These are phyloP conservation scores for Vombatus ursinus DNA, from an alignment of 2,113 vertebrate genomes.

Conservation along the genomic window DNA sequence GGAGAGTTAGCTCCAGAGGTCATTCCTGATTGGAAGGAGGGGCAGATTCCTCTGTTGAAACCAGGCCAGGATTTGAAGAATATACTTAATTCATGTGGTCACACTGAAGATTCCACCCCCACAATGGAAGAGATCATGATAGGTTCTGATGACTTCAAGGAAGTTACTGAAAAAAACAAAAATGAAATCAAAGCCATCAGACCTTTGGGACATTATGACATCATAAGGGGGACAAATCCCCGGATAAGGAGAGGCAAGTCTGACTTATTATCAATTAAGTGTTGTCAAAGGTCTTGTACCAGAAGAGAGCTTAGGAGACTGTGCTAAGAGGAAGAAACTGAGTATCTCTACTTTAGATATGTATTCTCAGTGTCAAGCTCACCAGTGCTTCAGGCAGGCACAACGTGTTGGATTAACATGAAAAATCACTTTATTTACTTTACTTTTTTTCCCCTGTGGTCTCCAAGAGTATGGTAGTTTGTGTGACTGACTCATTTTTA, in stretches of 20 bases:
- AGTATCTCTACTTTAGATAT: not conserved
- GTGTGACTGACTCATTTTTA: not conserved
- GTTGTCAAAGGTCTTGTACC: not conserved
- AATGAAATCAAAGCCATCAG: not conserved
- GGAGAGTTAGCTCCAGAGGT: slow-evolving; percentile 67
- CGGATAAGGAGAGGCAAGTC: not conserved
- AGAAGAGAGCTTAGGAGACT: not conserved
- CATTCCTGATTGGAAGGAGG: slow-evolving; percentile 58
- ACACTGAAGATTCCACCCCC: not conserved
- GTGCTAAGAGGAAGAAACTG: slow-evolving; percentile 47
- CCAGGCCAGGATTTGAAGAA: not conserved
- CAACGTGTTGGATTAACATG: slow-evolving; percentile 11
- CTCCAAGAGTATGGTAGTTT: not conserved
- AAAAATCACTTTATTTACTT: slow-evolving; percentile 14
- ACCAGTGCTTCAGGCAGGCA: not conserved
- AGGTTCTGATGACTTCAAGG: slow-evolving; percentile 16
- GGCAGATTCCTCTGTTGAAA: slow-evolving; percentile 40
- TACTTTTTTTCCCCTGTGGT: not conserved
- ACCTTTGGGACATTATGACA: not conserved
- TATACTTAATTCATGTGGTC: no score
- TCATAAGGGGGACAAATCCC: not conserved
- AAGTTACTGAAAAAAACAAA: not conserved
- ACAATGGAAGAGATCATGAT: not conserved
- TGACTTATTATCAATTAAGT: fast-evolving
- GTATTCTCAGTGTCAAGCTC: not conserved